Evolutionary conservation across 2,888 invertebrate genomes (phyloP), one percentile per base, ranked within the genome.

Genomic region (Azorinus chamasolen): DNA sequence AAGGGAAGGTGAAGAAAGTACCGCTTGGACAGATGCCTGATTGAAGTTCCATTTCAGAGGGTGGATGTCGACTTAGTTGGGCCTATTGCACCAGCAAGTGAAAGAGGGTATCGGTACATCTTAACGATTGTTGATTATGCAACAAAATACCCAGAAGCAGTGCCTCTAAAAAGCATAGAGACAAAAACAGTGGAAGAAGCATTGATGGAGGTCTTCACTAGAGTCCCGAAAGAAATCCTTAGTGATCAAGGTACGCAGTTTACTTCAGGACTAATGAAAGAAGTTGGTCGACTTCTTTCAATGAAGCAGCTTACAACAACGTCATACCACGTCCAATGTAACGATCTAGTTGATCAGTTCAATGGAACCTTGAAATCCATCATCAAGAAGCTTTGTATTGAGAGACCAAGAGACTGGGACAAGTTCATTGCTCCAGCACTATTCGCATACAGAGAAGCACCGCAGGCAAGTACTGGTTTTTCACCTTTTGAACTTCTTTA

Each of bases 191-290:
- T 83, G 12, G 84, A 79, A 5, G 84, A 86, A 45, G 83, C 79
- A 0, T 51, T 87, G 24, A 25, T 82, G 3, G 68, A 71, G 22
- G 69, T 85, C n/a, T 82, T 59, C 48, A 48, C 64, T 12, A 46
- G 85, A 22, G 25, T 79, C 20, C 84, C 78, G n/a, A 43, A 50
- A 25, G 79, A 83, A 62, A 70, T 87, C 14, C 54, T 88, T 20
- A 78, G 69, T 39, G 85, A 87, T 46, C 50, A 61, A 24, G 85
- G 83, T 6, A 66, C 79, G 3, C 85, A 83, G 57, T 85, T 83
- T 55, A 78, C 71, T 2, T 78, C 79, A 14, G 66, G 66, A 1
- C 45, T 78, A 8, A 83, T 82, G 82, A 24, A n/a, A 48, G 77
- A 81, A 45, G 62, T 86, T n/a, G n/a, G n/a, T n/a, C n/a, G n/a